Percentiles rank a stretch among this genome's conserved stretches.
Evolutionary conservation across 2,888 invertebrate species (phyloP).

Genomic region (Camponotus fellah): DNA sequence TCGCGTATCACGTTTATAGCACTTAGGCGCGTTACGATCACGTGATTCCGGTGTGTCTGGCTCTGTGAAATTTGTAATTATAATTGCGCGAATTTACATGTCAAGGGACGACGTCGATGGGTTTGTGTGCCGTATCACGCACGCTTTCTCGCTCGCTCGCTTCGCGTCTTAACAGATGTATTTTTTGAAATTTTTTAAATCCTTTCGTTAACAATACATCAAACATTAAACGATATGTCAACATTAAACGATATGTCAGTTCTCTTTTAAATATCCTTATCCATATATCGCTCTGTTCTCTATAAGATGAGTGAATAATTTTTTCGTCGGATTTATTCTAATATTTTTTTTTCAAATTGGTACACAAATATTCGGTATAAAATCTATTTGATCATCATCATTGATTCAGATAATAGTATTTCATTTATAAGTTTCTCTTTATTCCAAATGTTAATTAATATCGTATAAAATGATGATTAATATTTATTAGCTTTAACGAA

Average conservation of each 20-base stretch:
- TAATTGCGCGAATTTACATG: slow-evolving; percentile 81
- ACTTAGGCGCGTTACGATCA: slow-evolving; percentile 75
- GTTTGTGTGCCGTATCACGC: slow-evolving; percentile 47
- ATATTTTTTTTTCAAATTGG: background rate
- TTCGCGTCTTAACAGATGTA: slow-evolving; percentile 4
- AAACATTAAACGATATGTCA: slow-evolving; percentile 10
- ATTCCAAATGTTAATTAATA: background rate
- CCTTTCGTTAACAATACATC: slow-evolving; percentile 22
- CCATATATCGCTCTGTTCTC: background rate
- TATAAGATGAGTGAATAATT: background rate
- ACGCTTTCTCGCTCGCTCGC: background rate
- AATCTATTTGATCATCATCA: background rate
- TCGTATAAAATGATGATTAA: background rate
- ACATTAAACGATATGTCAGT: slow-evolving; percentile 3
- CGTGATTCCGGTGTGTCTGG: slow-evolving; percentile 78
- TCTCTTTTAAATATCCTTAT: slow-evolving; percentile 3
- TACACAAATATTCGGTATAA: background rate
- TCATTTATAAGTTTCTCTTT: background rate
- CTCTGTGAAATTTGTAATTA: slow-evolving; percentile 80
- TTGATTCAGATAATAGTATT: background rate
- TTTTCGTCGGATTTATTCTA: background rate
- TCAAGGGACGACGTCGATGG: slow-evolving; percentile 75
- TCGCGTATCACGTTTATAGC: slow-evolving; percentile 64
- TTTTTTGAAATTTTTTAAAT: slow-evolving; percentile 1
- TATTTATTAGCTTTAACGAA: background rate